A percentile compares a stretch with the other conserved stretches of the same genome.
Evolutionary conservation across 2,888 invertebrate species (phyloP).

Genomic region (Chymomyza procnemis): DNA sequence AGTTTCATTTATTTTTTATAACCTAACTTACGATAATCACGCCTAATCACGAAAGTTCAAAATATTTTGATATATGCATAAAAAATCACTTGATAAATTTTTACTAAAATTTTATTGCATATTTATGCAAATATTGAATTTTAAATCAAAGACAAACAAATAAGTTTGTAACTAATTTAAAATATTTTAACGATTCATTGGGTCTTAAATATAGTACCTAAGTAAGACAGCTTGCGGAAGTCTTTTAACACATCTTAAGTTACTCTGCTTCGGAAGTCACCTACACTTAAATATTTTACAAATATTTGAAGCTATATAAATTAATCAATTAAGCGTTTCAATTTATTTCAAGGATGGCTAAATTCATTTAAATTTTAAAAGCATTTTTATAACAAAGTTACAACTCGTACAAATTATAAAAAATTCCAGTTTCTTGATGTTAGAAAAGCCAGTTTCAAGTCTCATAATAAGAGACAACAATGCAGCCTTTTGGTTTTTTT

Average conservation of each 20-base stretch:
- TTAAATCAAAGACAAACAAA: not conserved
- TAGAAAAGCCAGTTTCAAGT: not conserved
- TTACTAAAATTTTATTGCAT: conserved; percentile 23
- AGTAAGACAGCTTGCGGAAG: not conserved
- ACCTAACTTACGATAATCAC: not conserved
- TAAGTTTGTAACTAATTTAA: not conserved
- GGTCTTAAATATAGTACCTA: not conserved
- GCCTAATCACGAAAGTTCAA: not conserved
- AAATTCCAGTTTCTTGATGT: not conserved
- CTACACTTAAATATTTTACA: not conserved
- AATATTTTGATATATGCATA: not conserved
- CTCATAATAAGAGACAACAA: too few relatives aligned
- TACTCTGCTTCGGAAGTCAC: not conserved
- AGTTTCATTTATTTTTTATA: not conserved
- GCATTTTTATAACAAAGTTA: not conserved
- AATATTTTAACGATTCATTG: too few relatives aligned
- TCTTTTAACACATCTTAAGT: too few relatives aligned
- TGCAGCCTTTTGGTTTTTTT: not conserved
- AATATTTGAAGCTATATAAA: not conserved
- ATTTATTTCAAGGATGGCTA: not conserved
- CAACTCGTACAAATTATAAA: not conserved
- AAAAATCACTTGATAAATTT: not conserved
- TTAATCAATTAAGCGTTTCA: not conserved
- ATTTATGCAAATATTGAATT: not conserved
- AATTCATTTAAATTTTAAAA: not conserved